Base-by-base conservation (phyloP, 2,113 vertebrate genomes). In the Apus apus region DNA sequence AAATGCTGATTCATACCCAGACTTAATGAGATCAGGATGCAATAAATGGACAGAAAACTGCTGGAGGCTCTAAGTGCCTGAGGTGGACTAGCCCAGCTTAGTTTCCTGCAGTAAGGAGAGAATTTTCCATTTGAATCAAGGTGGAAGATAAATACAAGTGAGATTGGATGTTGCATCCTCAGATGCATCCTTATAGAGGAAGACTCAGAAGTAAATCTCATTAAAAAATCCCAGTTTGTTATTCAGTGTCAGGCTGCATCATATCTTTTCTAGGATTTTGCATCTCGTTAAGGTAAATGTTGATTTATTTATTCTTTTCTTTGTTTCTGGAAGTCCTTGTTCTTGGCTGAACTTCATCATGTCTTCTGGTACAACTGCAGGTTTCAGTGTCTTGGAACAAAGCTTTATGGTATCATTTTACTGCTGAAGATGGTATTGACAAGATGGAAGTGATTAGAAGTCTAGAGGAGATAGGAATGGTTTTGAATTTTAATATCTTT, bases 401-500 rank as follows among this genome's bases (percentile, higher is more conserved):
- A 95, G 78, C 56, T 43, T 82, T 51, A 1, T 7, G 14, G 11
- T 66, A 7, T 87, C 51, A 84, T 45, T 62, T 48, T 67, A 21
- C 40, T 60, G 38, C 46, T 87, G 62, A 6, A 78, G n/a, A 25
- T 51, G 32, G 77, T 53, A 15, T 89, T 96, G 81, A 48, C 38
- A 80, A 93, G 78, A 48, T 91, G 75, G 40, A 78, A 96, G 48
- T 54, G 65, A 83, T 95, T 94, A 81, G 46, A 51, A 76, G 48
- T 65, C 48, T 85, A 75, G 34, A 85, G 79, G 60, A 85, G 64
- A 56, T 53, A 64, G 0, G 3, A 77, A 25, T 83, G 74, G 29
- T 77, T 90, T 67, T 65, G 40, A 53, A 68, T 88, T 43, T 29
- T 34, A 68, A 2, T 90, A 40, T 79, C 68, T 70, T 92, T 50